Conservation (phyloP, 2,113 vertebrate genomes). For the Epinephelus moara region DNA sequence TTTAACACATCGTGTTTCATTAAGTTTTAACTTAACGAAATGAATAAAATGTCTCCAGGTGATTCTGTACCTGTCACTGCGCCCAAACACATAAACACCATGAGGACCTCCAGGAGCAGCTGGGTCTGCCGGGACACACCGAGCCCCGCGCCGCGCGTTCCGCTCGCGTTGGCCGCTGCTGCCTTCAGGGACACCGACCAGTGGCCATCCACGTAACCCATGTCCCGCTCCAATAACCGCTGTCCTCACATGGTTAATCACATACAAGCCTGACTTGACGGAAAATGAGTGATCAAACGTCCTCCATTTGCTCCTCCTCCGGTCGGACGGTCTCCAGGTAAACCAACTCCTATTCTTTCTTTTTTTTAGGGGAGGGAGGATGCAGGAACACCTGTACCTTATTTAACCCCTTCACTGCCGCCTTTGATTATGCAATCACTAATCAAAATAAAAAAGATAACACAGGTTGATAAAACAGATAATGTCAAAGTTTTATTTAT, state of each 20-base stretch:
- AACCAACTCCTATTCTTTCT: constrained; percentile 23
- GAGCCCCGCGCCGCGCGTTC: neutral
- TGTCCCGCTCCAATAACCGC: constrained; percentile 11
- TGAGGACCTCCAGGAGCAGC: constrained; percentile 80
- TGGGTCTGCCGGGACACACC: constrained; percentile 37
- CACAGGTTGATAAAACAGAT: neutral
- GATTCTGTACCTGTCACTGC: constrained; percentile 80
- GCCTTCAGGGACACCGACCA: constrained; percentile 39
- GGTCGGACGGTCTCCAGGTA: constrained; percentile 47
- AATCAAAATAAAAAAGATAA: neutral
- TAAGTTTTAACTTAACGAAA: neutral
- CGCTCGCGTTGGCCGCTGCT: constrained; percentile 48
- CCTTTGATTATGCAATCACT: neutral
- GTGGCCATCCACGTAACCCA: constrained; percentile 47
- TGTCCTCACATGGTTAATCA: constrained; percentile 26
- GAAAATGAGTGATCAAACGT: constrained; percentile 10
- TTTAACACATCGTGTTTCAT: too few species aligned
- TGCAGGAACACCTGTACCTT: neutral
- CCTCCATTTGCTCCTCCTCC: constrained; percentile 19
- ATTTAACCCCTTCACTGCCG: constrained; percentile 47
- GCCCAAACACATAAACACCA: constrained; percentile 84
- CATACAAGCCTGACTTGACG: neutral
- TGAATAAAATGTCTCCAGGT: neutral
- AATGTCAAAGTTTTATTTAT: constrained; percentile 28
- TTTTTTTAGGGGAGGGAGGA: constrained; percentile 24